A percentile compares a stretch with the other conserved stretches of the same genome.
These are phyloP conservation scores for Haliclona indistincta DNA, from an alignment of 37 sponge, comb jelly and placozoan species.

Conservation along the genomic window DNA sequence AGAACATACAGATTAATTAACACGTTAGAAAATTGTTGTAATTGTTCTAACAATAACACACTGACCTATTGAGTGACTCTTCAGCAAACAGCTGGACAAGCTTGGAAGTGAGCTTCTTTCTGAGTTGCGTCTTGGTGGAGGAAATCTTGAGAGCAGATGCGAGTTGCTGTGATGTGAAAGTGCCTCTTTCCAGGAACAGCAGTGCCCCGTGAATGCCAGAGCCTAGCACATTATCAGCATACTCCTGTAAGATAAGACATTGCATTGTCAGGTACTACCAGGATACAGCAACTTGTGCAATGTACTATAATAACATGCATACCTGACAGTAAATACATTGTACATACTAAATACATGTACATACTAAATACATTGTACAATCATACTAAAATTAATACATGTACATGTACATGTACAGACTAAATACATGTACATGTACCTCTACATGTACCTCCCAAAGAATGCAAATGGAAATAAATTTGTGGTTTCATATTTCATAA, in stretches of 20 bases:
- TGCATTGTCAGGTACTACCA: no score
- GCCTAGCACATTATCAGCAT: conserved; percentile 65
- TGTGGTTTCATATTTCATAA: neutral
- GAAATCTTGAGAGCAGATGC: conserved; percentile 70
- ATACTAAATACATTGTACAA: no score
- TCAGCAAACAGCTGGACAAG: conserved; percentile 53
- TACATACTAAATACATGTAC: no score
- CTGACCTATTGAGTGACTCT: conserved; percentile 1
- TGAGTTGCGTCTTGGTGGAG: conserved; percentile 29
- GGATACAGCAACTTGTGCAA: no score
- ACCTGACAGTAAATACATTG: no score
- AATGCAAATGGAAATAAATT: neutral
- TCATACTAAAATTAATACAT: no score
- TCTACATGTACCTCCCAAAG: no score
- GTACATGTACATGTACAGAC: no score
- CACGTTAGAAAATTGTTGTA: neutral
- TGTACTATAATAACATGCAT: no score
- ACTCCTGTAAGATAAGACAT: no score
- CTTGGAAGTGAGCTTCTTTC: conserved; percentile 63
- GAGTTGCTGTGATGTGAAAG: conserved; percentile 67
- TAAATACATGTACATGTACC: no score
- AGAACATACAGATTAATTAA: no score
- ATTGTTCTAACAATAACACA: conserved; percentile 5
- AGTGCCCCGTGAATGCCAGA: conserved; percentile 83
- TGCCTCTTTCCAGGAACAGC: conserved; percentile 72